Evolutionary conservation across 1,140 invertebrate genomes (phyloP).

Genomic region (Drosophila bipectinata): DNA sequence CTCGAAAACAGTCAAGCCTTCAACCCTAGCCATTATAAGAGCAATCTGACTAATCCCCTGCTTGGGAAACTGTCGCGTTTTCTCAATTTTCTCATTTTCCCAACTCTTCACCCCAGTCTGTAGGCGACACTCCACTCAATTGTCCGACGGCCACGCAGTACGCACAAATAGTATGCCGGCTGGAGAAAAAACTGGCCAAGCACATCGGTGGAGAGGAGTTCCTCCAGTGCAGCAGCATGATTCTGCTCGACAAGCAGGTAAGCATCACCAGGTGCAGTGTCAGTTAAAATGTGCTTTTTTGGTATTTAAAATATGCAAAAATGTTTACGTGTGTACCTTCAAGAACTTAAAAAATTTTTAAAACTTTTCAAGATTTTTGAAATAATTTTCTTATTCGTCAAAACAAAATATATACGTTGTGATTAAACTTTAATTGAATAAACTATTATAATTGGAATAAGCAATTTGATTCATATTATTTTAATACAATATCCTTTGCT

Average conservation of each 20-base stretch:
- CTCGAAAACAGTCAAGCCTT: background rate
- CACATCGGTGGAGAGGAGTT: constrained; percentile 82
- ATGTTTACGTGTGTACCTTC: too few relatives aligned
- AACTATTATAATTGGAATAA: too few relatives aligned
- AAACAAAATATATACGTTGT: too few relatives aligned
- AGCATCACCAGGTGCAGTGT: constrained; percentile 3
- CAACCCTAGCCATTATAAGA: background rate
- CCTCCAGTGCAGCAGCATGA: constrained; percentile 78
- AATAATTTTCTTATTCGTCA: too few relatives aligned
- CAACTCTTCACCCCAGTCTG: constrained; percentile 12
- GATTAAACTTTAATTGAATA: too few relatives aligned
- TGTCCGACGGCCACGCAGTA: constrained; percentile 80
- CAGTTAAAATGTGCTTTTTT: background rate
- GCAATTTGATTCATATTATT: too few relatives aligned
- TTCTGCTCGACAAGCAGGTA: constrained; percentile 79
- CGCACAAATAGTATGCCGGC: constrained; percentile 80
- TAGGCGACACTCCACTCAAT: constrained; percentile 41
- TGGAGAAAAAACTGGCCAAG: constrained; percentile 82
- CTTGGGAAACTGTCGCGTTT: constrained; percentile 23
- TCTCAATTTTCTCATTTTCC: constrained; percentile 24
- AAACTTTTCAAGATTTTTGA: too few relatives aligned
- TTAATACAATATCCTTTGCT: too few relatives aligned
- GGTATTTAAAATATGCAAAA: background rate
- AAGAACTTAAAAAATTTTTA: too few relatives aligned
- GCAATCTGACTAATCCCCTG: constrained; percentile 31